Evolutionary conservation across 2,797 vertebrate species (phyloP), one percentile per base, ranked within the genome.

Genomic region (Argyrosomus regius): DNA sequence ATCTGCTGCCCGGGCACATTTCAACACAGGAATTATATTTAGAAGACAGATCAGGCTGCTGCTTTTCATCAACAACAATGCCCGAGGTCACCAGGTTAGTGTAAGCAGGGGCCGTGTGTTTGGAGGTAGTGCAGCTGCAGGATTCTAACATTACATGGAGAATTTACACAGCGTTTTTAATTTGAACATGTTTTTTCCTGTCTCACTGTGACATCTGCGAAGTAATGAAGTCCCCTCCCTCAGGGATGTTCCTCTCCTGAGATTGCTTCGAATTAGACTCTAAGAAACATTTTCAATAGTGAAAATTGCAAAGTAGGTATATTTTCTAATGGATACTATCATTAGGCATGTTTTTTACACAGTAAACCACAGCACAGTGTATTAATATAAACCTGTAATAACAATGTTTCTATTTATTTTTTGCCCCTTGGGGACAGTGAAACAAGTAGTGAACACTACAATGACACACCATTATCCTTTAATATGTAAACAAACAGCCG

Each of bases 1-100:
- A 88, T 85, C 75, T 89, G 91, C 83, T 84, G 83, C 85, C 53
- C 70, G 57, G 77, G 82, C 78, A 62, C 72, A 80, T 91, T 88
- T 83, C 78, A 56, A 43, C 73, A 41, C 77, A 49, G 73, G 69
- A 43, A 77, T 85, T 84, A 53, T 60, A 68, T 89, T 85, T 74
- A 71, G 82, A 84, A 78, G 83, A 84, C 73, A 72, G 78, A 84
- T 75, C 48, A 24, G 54, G 74, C 45, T 61, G 77, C 80, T 81
- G 77, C 76, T 72, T 84, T 82, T 86, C 75, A 88, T 80, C 65
- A 82, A 28, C 75, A 65, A 71, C 82, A 75, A 48, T 1, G 60
- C 69, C 83, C 65, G 56, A 49, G 83, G 82, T 88, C 81, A 81
- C 54, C 2, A 18, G 72, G 69, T 72, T 63, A 74, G 67, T 39